Evolutionary conservation across 1,140 invertebrate genomes (phyloP).

Genomic region (Lepidurus arcticus): DNA sequence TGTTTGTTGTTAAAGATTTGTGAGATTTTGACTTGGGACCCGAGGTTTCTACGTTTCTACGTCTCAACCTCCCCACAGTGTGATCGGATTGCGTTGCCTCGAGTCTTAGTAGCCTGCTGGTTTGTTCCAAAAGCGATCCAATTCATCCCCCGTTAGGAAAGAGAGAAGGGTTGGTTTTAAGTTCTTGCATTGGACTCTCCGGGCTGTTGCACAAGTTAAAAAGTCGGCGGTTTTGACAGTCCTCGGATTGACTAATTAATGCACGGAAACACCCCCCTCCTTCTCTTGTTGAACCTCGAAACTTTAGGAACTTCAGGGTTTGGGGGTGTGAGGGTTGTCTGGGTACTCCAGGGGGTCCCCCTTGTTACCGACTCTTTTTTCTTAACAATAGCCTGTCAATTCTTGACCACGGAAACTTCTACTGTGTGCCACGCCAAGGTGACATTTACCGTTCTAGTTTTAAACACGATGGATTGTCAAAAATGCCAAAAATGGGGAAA

Average conservation of each 20-base stretch:
- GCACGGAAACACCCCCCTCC: constrained; percentile 28
- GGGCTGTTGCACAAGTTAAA: constrained; percentile 23
- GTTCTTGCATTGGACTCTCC: background rate
- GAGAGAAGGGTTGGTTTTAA: background rate
- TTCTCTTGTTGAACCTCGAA: constrained; percentile 28
- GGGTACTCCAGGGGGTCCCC: background rate
- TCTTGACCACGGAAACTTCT: background rate
- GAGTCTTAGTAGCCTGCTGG: background rate
- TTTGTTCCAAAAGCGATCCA: background rate
- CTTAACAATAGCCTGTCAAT: constrained; percentile 12
- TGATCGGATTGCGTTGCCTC: background rate
- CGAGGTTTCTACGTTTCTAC: constrained; percentile 18
- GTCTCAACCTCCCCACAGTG: background rate
- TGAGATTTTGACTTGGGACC: background rate
- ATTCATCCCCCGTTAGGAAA: background rate
- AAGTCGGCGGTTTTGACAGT: background rate
- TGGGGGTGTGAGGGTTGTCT: background rate
- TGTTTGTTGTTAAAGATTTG: background rate
- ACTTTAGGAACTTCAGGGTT: background rate
- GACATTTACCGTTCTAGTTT: background rate
- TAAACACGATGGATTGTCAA: background rate
- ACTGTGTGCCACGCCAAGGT: background rate
- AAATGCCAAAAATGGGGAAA: background rate
- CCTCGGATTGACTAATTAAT: constrained; percentile 16
- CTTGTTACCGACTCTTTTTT: background rate